Evolutionary conservation across 2,888 invertebrate species (phyloP).

Genomic region (Cephus pygmeus): DNA sequence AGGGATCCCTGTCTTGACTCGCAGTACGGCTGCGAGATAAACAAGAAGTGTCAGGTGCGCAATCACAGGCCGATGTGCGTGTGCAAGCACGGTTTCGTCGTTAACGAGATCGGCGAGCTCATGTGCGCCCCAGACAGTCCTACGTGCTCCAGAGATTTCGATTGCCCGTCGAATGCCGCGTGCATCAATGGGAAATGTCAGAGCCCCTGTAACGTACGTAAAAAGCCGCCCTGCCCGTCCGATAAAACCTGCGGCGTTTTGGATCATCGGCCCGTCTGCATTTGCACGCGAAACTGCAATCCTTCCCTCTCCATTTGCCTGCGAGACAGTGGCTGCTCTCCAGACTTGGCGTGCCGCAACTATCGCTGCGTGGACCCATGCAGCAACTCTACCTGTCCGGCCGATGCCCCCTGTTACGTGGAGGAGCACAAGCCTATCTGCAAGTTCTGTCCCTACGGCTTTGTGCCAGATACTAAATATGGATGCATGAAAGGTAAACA

Average conservation of each 20-base stretch:
- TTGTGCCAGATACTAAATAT: slow-evolving; percentile 89
- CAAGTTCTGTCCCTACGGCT: slow-evolving; percentile 96
- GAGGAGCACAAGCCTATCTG: slow-evolving; percentile 95
- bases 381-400: slow-evolving; percentile 84
- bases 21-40: slow-evolving; percentile 78
- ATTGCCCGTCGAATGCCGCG: slow-evolving; percentile 87
- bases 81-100: slow-evolving; percentile 88
- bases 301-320: slow-evolving; percentile 89
- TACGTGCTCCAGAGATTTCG: slow-evolving; percentile 83
- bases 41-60: slow-evolving; percentile 90
- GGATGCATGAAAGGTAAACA: slow-evolving; percentile 96
- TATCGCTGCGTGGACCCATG: slow-evolving; percentile 93
- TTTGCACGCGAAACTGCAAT: slow-evolving; percentile 88
- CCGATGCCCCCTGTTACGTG: slow-evolving; percentile 89
- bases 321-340: slow-evolving; percentile 88
- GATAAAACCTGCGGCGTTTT: slow-evolving; percentile 90
- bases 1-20: slow-evolving; percentile 81
- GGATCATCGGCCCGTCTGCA: slow-evolving; percentile 87
- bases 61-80: slow-evolving; percentile 88
- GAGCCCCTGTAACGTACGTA: slow-evolving; percentile 81
- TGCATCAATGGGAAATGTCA: slow-evolving; percentile 87
- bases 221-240: slow-evolving; percentile 77
- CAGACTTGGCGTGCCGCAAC: slow-evolving; percentile 86
- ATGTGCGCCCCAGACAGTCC: slow-evolving; percentile 85
- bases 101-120: slow-evolving; percentile 88